Percentiles rank a stretch among this genome's conserved stretches.
Conservation (phyloP, 2,797 vertebrate species). For the Thaleichthys pacificus region DNA sequence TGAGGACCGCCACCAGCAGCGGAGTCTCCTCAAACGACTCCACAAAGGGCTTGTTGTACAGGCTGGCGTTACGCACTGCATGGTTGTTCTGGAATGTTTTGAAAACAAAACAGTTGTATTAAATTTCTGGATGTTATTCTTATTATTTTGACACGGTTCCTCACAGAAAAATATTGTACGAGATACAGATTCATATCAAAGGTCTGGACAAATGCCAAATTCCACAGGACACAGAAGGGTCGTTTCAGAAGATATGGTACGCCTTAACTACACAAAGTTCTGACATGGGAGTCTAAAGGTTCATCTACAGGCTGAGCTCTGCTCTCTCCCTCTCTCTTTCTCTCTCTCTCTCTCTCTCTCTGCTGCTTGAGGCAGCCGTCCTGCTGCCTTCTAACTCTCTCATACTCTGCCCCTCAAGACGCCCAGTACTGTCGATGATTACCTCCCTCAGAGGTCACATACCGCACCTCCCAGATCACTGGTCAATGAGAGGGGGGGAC, state of each 20-base stretch:
- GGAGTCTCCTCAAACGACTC: conserved; percentile 95
- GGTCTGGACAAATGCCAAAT: too few species aligned
- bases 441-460: neutral
- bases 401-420: neutral
- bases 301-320: too few species aligned
- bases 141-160: neutral
- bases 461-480: neutral
- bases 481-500: neutral
- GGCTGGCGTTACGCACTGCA: conserved; percentile 76
- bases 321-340: too few species aligned
- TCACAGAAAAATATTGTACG: neutral
- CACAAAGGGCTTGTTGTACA: conserved; percentile 88
- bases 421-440: neutral
- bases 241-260: too few species aligned
- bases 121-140: neutral
- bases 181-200: too few species aligned
- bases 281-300: too few species aligned
- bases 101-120: neutral
- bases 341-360: too few species aligned
- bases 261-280: too few species aligned
- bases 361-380: neutral
- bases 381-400: neutral
- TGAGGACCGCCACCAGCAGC: conserved; percentile 93
- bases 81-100: conserved; percentile 66
- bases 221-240: too few species aligned